phyloP scores from a whole-genome alignment of 2,113 vertebrate species.

The Labeo rohita region DNA sequence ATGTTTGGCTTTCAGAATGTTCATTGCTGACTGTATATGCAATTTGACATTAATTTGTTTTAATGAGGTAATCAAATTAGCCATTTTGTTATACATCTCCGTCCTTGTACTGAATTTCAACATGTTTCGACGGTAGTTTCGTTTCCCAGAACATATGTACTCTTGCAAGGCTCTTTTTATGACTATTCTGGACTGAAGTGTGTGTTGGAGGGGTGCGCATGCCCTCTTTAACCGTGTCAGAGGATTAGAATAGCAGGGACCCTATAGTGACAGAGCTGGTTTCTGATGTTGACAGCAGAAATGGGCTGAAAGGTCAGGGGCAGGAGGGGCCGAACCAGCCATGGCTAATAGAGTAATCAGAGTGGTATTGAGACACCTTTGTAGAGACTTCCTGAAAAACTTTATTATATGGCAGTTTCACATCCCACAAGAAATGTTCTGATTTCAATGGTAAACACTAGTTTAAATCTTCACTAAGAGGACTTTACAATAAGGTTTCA shows the following conservation, averaged over 20 bases:
- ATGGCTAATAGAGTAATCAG: conserved; percentile 60
- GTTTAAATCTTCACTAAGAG: neutral
- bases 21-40: conserved; percentile 25
- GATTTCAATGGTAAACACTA: neutral
- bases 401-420: conserved; percentile 44
- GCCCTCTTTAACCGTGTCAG: conserved; percentile 38
- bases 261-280: conserved; percentile 46
- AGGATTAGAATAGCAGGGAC: conserved; percentile 55
- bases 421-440: neutral
- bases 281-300: conserved; percentile 15
- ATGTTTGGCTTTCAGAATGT: conserved; percentile 44
- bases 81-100: conserved; percentile 15
- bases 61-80: conserved; percentile 52
- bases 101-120: conserved; percentile 28
- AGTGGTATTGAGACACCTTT: conserved; percentile 58
- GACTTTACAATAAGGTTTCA: neutral
- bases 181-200: conserved; percentile 15
- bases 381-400: conserved; percentile 54
- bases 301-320: conserved; percentile 49
- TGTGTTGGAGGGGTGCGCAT: conserved; percentile 29
- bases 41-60: conserved; percentile 49
- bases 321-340: conserved; percentile 48
- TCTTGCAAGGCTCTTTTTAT: neutral
- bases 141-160: conserved; percentile 26
- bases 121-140: conserved; percentile 33